Conservation (phyloP, 2,888 invertebrate species). For the Agriopis aurantiaria region DNA sequence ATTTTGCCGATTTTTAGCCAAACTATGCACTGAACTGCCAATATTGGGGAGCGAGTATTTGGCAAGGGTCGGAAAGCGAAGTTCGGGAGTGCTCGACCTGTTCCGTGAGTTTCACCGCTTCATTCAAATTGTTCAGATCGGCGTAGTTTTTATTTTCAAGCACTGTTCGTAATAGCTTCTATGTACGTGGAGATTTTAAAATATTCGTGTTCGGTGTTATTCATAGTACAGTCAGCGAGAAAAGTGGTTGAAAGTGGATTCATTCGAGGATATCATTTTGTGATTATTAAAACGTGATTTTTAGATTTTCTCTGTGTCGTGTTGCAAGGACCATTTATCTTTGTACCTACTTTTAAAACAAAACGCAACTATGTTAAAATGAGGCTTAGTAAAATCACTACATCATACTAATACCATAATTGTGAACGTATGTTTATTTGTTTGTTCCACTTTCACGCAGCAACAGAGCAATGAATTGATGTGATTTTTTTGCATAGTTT, state of each 20-base stretch:
- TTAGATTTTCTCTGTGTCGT: too few relatives aligned
- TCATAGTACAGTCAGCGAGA: constrained; percentile 9
- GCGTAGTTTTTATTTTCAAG: constrained; percentile 22
- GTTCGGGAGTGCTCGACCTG: constrained; percentile 32
- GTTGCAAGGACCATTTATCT: too few relatives aligned
- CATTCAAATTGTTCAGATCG: constrained; percentile 35
- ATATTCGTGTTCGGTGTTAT: constrained; percentile 20
- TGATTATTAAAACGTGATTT: not conserved
- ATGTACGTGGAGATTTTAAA: constrained; percentile 7
- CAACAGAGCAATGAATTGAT: too few relatives aligned
- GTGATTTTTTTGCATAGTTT: too few relatives aligned
- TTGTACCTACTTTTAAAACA: too few relatives aligned
- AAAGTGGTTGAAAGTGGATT: not conserved
- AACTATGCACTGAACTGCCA: constrained; percentile 62
- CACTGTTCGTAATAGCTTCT: constrained; percentile 9
- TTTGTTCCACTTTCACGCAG: too few relatives aligned
- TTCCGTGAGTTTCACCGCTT: constrained; percentile 17
- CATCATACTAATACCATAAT: too few relatives aligned
- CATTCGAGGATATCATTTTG: not conserved
- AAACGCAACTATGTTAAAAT: too few relatives aligned
- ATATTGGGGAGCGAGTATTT: constrained; percentile 68
- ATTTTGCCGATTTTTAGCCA: constrained; percentile 70
- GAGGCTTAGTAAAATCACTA: too few relatives aligned
- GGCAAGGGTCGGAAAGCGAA: constrained; percentile 53
- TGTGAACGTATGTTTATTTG: too few relatives aligned